Conservation (phyloP, 1,140 invertebrate genomes). For the Cherax destructor region DNA sequence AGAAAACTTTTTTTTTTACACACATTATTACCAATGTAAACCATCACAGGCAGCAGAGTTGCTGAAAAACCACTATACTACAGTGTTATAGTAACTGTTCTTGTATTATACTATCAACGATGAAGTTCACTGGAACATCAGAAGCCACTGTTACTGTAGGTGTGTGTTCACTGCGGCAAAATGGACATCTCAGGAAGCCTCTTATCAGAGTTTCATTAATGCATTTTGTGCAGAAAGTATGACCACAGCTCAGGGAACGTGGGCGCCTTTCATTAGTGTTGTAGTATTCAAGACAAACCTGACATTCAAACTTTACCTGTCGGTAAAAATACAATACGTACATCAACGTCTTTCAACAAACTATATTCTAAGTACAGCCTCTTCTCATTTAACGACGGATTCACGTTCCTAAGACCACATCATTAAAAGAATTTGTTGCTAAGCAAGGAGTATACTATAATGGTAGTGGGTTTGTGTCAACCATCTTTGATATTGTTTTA, state of each 20-base stretch:
- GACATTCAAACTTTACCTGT: slow-evolving; percentile 36
- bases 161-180: neutral
- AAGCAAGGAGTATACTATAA: too few species aligned
- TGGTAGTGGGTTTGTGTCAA: too few species aligned
- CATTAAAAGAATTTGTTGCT: too few species aligned
- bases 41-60: too few species aligned
- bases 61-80: neutral
- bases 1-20: too few species aligned
- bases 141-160: neutral
- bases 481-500: too few species aligned
- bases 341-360: too few species aligned
- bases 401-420: too few species aligned
- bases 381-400: too few species aligned
- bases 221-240: slow-evolving; percentile 29
- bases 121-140: slow-evolving; percentile 29
- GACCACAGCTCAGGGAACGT: slow-evolving; percentile 27
- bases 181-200: slow-evolving; percentile 8
- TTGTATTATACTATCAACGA: slow-evolving; percentile 25
- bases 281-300: slow-evolving; percentile 29
- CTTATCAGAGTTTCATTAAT: neutral
- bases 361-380: too few species aligned
- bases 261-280: slow-evolving; percentile 28
- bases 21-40: too few species aligned
- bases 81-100: neutral
- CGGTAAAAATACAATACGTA: neutral